Conservation (phyloP, 2,797 vertebrate genomes). For the Varecia variegata region DNA sequence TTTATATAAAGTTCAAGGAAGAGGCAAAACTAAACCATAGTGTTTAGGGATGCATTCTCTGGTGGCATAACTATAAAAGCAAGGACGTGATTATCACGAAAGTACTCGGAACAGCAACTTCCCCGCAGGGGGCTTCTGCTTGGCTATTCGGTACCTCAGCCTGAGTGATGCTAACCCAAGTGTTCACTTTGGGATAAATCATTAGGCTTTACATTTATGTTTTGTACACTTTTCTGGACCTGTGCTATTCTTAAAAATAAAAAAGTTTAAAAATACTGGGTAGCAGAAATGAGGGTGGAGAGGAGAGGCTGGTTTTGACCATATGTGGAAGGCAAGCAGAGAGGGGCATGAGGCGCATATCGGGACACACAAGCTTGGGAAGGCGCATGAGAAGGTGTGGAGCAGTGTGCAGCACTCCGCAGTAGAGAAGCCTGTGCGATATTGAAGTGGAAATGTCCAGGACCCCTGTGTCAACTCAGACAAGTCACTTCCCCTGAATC, state of each 20-base stretch:
- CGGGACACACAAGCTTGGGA: neutral
- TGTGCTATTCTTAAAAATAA: neutral
- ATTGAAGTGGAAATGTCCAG: neutral
- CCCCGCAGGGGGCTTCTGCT: neutral
- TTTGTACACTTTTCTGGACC: neutral
- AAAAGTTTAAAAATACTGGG: neutral
- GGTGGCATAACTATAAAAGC: neutral
- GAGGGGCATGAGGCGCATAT: neutral
- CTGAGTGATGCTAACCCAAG: neutral
- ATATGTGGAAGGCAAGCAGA: neutral
- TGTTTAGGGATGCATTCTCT: neutral
- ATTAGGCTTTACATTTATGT: neutral
- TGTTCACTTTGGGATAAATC: neutral
- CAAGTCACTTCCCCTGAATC: neutral
- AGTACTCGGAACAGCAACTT: neutral
- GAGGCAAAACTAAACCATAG: neutral
- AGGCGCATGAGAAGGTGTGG: neutral
- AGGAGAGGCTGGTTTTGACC: neutral
- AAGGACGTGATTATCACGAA: neutral
- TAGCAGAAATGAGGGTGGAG: neutral
- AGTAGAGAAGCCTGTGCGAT: neutral
- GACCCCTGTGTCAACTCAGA: neutral
- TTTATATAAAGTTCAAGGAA: neutral
- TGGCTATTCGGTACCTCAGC: neutral
- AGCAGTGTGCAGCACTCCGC: neutral